These are phyloP conservation scores for Harpagoxenus sublaevis DNA, from an alignment of 2,888 invertebrate genomes.

Conservation along the genomic window DNA sequence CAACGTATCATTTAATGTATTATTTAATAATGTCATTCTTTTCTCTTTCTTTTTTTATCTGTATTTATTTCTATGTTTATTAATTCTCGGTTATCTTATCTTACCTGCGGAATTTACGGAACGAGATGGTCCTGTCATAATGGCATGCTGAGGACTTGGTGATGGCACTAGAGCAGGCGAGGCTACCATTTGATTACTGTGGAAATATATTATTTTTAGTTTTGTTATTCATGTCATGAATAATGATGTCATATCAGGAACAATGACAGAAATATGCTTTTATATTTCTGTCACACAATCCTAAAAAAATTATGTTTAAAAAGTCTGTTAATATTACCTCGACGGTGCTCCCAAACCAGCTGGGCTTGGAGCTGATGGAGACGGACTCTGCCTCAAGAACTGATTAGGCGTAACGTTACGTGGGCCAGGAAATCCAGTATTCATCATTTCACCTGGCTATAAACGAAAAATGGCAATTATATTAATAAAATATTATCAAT, in stretches of 20 bases:
- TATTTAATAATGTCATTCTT: background rate
- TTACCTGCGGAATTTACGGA: slow-evolving; percentile 88
- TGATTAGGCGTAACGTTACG: slow-evolving; percentile 91
- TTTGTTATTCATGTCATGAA: background rate
- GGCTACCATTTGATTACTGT: slow-evolving; percentile 89
- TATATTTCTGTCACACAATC: background rate
- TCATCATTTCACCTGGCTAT: slow-evolving; percentile 86
- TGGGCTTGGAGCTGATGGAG: slow-evolving; percentile 91
- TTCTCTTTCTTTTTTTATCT: background rate
- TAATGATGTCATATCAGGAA: too few relatives aligned
- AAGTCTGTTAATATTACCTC: slow-evolving; percentile 71
- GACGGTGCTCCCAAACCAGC: slow-evolving; percentile 89
- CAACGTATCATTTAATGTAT: background rate
- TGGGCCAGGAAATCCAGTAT: slow-evolving; percentile 86
- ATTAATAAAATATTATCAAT: slow-evolving; percentile 16
- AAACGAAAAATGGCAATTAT: slow-evolving; percentile 40
- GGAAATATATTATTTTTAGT: slow-evolving; percentile 52
- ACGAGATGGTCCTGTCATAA: slow-evolving; percentile 88
- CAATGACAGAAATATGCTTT: background rate
- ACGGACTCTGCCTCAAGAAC: slow-evolving; percentile 93
- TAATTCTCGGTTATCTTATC: slow-evolving; percentile 77
- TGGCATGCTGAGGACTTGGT: slow-evolving; percentile 90
- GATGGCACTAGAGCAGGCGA: slow-evolving; percentile 91
- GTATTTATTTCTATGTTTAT: slow-evolving; percentile 2
- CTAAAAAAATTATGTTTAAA: background rate